Evolutionary conservation across 2,888 invertebrate genomes (phyloP), one percentile per base, ranked within the genome.

Genomic region (Ennomos quercinarius): DNA sequence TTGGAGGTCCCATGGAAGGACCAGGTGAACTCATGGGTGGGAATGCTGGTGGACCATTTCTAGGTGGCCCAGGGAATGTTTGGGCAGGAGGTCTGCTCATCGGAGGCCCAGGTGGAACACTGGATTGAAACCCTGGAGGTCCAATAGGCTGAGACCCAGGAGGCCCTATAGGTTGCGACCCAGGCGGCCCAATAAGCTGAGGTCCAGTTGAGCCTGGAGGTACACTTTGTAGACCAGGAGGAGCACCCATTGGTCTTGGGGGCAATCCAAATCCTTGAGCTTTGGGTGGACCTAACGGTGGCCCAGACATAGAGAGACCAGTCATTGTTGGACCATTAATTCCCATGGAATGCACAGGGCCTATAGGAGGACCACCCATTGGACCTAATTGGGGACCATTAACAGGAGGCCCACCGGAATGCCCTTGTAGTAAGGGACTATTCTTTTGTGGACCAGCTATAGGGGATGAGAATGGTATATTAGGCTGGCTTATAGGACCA

Each of bases 351-450:
- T 63, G 74, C 57, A 72, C 67, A 39, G 73, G 72, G 0, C 61
- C 59, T 34, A 53, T 41, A 37, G 64, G 57, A 11, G 57, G 63
- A 8, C 56, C 66, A 55, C 60, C 58, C 4, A 54, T 48, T 48
- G 67, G 64, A 13, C 52, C 60, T 48, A 64, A 41, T 34, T 55
- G 56, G 39, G 68, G 68, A 8, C 65, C 64, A 64, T 62, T 56
- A 17, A 67, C 41, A 36, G 70, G 64, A 11, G 73, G 67, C 6
- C 27, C 27, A 27, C 27, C 27, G 5, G 74, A 67, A 42, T 80
- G 77, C 11, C 78, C 83, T 62, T 80, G 68, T 38, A 83, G 67
- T 63, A 83, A 58, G 49, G 87, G 87, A 65, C 84, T 89, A 67
- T 78, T 83, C 68, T 83, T 80, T 55, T 71, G 72, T 55, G 78